Base-by-base conservation (phyloP, 2,888 invertebrate species). In the Diadromus collaris region DNA sequence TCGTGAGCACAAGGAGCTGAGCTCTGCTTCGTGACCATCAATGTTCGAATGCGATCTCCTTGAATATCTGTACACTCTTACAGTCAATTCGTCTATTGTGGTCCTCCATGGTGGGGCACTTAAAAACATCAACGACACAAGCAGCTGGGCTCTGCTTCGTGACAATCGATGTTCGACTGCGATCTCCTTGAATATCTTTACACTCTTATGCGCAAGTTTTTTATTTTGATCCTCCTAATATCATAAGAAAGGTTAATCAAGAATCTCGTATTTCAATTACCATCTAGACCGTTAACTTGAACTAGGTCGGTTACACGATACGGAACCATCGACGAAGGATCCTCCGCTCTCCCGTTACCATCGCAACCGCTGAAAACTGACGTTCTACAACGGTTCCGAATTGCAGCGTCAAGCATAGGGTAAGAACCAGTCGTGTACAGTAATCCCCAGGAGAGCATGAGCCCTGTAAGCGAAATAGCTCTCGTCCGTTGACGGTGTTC, bases 401-500 rank as follows among this genome's bases (percentile, higher is more conserved):
- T 29, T 27, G 54, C 6, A 56, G 7, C 54, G n/a, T 29, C 27
- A n/a, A 56, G 16, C 29, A 16, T 10, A 56, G 6, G 38, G 54
- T 56, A 29, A 56, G 16, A 56, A 29, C 16, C 27, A 24, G 21
- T 51, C 24, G 24, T 24, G 24, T 51, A 3, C 24, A 51, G 16
- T 27, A 27, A 56, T 56, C 16, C 54, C 2, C 54, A 16, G 27
- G n/a, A 27, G 54, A 7, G 54, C 24, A 51, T 24, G 54, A 27
- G 13, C 16, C 6, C 29, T 27, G 54, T 56, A 27, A 56, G 41
- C 3, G 19, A 58, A 69, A 58, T 56, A 58, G 44, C 58, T 69
- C 27, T 19, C 32, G 44, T 56, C 58, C 56, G 58, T 69, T 46
- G 58, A 58, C 46, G 58, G 44, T 69, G 29, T n/a, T 44, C 13